Evolutionary conservation across 2,888 invertebrate genomes (phyloP).

Genomic region (Ligdia adustata): DNA sequence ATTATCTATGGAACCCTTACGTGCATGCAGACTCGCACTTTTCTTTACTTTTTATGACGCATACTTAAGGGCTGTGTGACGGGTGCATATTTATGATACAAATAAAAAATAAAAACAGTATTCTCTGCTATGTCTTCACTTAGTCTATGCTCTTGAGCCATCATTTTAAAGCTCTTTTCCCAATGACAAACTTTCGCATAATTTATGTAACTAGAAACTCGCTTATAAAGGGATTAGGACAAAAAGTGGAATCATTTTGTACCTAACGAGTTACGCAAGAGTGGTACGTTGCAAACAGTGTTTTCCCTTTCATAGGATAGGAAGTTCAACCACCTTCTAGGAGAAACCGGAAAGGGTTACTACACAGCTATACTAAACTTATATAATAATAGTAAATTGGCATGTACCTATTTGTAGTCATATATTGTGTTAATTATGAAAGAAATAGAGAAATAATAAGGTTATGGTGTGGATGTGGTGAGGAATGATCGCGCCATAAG

Average conservation of each 20-base stretch:
- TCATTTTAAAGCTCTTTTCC: slow-evolving; percentile 14
- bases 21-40: slow-evolving; percentile 7
- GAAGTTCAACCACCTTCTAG: slow-evolving; percentile 67
- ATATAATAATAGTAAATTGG: no score
- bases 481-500: no score
- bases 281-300: slow-evolving; percentile 64
- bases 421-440: no score
- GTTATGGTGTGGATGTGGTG: no score
- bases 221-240: slow-evolving; percentile 58
- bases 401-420: no score
- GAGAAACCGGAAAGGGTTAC: slow-evolving; percentile 56
- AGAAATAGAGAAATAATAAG: no score
- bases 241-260: slow-evolving; percentile 63
- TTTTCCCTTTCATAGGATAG: slow-evolving; percentile 73
- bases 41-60: slow-evolving; percentile 33
- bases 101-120: slow-evolving; percentile 15
- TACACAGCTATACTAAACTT: neutral
- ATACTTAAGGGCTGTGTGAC: slow-evolving; percentile 34
- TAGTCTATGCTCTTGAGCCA: slow-evolving; percentile 7
- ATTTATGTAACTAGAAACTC: slow-evolving; percentile 47
- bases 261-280: slow-evolving; percentile 74
- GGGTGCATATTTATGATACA: slow-evolving; percentile 40
- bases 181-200: slow-evolving; percentile 13
- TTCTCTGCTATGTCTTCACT: slow-evolving; percentile 1
- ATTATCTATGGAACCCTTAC: slow-evolving; percentile 16